Base-by-base conservation (phyloP, 2,888 invertebrate species). In the Apocheima hispidaria region DNA sequence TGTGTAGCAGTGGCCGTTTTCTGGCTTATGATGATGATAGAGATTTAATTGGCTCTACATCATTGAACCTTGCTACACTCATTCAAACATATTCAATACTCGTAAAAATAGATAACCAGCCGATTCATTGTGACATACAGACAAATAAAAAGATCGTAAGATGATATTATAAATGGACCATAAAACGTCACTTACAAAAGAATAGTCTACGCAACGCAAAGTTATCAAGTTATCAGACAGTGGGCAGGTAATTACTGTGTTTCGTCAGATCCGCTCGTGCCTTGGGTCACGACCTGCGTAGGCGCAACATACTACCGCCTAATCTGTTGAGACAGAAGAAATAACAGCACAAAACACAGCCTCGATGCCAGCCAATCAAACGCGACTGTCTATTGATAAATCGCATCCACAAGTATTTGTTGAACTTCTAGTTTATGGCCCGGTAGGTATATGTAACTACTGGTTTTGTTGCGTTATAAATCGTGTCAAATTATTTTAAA, bases 231-330 rank as follows among this genome's bases (percentile, higher is more conserved):
- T 68, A 63, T 69, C 63, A 65, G 67, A 66, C 63, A 60, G 69
- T 69, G 69, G 67, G 68, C 58, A 65, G 66, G 68, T 69, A 66
- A 69, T 70, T 71, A 70, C 63, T 48, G 9, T 51, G 46, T 66
- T 68, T 63, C 64, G 62, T 64, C 66, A 66, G 66, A 60, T 67
- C 69, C 82, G 77, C 81, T 81, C 77, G 71, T 80, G 77, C 63
- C 81, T 84, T 79, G 78, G 75, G 79, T 78, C 83, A 73, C 74
- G 84, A 77, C 82, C 77, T 76, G 86, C 85, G 90, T 87, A 78
- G 88, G 88, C 83, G 85, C 78, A 63, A 66, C 65, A 67, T 73
- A 77, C 60, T 77, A 74, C 14, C 33, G 74, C 67, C 62, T 76
- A 71, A 72, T 75, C 83, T 75, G 48, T 46, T 46, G 18, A 33